Conservation (phyloP, 2,113 vertebrate species). For the Erinaceus europaeus region DNA sequence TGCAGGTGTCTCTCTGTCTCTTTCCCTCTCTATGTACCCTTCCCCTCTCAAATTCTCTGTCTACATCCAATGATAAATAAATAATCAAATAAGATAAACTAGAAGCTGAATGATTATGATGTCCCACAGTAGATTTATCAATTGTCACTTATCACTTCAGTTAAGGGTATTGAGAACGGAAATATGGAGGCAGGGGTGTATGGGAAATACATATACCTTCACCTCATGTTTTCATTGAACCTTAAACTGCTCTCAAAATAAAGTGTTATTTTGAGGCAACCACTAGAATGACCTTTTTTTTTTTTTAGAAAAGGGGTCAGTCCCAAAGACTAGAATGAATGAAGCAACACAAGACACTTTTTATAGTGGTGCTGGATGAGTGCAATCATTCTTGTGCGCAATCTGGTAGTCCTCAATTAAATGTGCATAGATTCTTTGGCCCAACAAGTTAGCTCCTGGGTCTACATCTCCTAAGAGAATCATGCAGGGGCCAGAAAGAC, state of each 20-base stretch:
- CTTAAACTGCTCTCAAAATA: not conserved
- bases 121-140: not conserved
- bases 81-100: not conserved
- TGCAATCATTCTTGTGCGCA: not conserved
- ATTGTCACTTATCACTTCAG: not conserved
- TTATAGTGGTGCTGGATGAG: not conserved
- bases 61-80: too few relatives aligned
- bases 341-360: not conserved
- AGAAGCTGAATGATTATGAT: not conserved
- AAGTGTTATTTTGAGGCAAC: not conserved
- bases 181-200: not conserved
- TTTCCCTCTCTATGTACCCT: too few relatives aligned
- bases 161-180: not conserved
- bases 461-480: constrained; percentile 6
- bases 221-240: not conserved
- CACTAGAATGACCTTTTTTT: too few relatives aligned
- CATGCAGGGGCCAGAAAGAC: too few relatives aligned
- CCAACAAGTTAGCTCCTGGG: not conserved
- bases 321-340: not conserved
- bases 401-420: not conserved
- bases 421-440: not conserved
- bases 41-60: too few relatives aligned
- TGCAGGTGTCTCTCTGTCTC: too few relatives aligned
- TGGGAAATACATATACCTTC: not conserved
- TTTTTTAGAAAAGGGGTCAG: not conserved